Base-by-base conservation (phyloP, 2,113 vertebrate genomes). In the Thinocorus orbignyianus region DNA sequence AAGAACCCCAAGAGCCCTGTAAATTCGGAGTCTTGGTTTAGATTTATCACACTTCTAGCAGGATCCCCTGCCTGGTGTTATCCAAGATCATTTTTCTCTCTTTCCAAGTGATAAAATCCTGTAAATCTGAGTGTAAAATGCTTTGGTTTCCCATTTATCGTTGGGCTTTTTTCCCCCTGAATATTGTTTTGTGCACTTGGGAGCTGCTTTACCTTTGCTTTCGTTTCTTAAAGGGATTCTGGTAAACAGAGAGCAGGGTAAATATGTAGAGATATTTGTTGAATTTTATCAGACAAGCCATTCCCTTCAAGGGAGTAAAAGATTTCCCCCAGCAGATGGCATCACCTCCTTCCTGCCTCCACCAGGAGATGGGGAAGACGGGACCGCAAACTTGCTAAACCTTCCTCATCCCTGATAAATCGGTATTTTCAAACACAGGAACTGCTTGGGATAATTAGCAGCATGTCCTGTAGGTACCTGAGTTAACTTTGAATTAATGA, bases 401-500 rank as follows among this genome's bases (percentile, higher is more conserved):
- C 26, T 33, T 44, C 35, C 14, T 49, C 39, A 37, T 26, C 64
- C 35, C n/a, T 2, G 4, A 2, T 5, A 22, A 31, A 3, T 16
- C 20, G 9, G 31, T 4, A 13, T 13, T 61, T 46, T 46, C 15
- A 61, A 69, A 24, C 2, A 2, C 33, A 20, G 61, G 54, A n/a
- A 14, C 26, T 60, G 39, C 33, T 15, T 5, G 6, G 23, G 26
- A 12, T 33, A 10, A 57, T 10, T 4, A 7, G 33, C 5, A 10
- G 17, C 0, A 0, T 2, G 13, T 7, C 44, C 51, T 31, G 7
- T 2, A 20, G 24, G 49, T 11, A 23, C 35, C 23, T 31, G 6
- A 13, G 11, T 8, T 64, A 10, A 19, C 9, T 71, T 28, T 39
- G 61, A 70, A 54, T 61, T n/a, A 71, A 19, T 4, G 16, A 25